Base-by-base conservation (phyloP, 1,140 invertebrate genomes). In the Aculops lycopersici region DNA sequence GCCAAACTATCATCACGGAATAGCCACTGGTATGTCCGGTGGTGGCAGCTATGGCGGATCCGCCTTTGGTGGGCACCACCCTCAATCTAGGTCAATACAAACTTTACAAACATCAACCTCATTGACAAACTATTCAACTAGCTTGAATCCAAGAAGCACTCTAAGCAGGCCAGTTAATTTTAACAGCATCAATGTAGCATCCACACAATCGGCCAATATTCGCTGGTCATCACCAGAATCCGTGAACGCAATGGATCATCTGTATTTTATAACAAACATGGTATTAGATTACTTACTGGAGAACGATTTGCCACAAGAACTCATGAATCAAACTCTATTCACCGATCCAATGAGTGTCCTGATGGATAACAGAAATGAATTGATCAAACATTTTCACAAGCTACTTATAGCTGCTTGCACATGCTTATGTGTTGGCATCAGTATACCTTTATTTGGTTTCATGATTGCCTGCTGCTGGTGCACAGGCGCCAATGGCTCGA, bases 191-290 rank as follows among this genome's bases (percentile, higher is more conserved):
- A 31, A n/a, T 8, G n/a, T 8, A 8, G 24, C n/a, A 31, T 8
- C 24, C n/a, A 31, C n/a, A 31, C 24, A 31, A 31, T 31, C 24
- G 8, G 24, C 24, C 24, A 31, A 31, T 31, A 31, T n/a, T n/a
- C 24, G 24, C 8, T 31, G 8, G n/a, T 31, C 8, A 8, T 8
- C 8, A 8, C 8, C n/a, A 8, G 24, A 31, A 8, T 31, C 24
- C 24, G 24, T 45, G 37, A 35, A 17, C 8, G 38, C 42, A 17
- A 46, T 46, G 45, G 45, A 46, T 15, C 45, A 46, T 45, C 21
- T 46, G 5, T 46, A 46, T 35, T 20, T 46, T 3, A 15, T 46
- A 13, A 46, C 20, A 4, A 31, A 46, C 15, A 41, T 36, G 4
- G n/a, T 42, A 4, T 20, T 46, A 12, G 36, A 42, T 19, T 31